Conservation (phyloP, 2,797 vertebrate species). For the Vireo griseus region DNA sequence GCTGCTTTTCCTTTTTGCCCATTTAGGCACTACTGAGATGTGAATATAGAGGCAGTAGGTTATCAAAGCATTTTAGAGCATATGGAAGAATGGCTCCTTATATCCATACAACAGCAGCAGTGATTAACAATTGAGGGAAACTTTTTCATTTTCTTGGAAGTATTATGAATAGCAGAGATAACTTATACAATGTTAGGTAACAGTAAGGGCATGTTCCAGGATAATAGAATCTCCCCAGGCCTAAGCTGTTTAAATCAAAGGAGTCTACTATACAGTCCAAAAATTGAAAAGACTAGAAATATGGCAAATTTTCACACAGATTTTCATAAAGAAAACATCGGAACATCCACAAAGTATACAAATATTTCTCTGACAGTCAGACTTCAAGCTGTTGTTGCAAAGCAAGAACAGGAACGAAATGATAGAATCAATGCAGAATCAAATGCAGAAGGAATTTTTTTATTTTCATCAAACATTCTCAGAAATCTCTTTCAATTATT, state of each 20-base stretch:
- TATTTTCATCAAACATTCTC: background rate
- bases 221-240: background rate
- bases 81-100: background rate
- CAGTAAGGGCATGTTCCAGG: background rate
- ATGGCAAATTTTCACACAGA: background rate
- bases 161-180: background rate
- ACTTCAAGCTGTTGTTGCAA: background rate
- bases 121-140: background rate
- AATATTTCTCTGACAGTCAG: background rate
- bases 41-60: background rate
- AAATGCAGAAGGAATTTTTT: background rate
- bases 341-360: background rate
- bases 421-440: accelerated
- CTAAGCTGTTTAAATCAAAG: background rate
- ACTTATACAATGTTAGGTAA: background rate
- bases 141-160: background rate
- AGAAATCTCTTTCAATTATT: background rate
- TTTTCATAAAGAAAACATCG: background rate
- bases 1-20: background rate
- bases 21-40: background rate
- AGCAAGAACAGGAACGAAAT: background rate
- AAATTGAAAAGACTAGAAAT: background rate
- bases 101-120: background rate
- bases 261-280: background rate
- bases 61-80: background rate